A percentile compares a stretch with the other conserved stretches of the same genome.
Conservation (phyloP, 2,113 vertebrate species). For the Nymphicus hollandicus region DNA sequence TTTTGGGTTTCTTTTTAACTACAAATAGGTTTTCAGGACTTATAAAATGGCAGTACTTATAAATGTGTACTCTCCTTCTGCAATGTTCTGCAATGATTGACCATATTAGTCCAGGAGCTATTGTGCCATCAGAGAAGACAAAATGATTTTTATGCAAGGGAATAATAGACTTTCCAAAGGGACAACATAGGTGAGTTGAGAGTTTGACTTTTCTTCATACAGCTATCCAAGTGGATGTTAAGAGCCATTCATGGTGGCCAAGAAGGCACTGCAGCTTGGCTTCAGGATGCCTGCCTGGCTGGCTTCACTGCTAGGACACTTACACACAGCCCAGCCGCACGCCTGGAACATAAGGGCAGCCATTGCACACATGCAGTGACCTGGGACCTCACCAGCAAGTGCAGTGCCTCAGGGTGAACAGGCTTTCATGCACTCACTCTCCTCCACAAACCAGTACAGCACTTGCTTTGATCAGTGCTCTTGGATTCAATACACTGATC, state of each 20-base stretch:
- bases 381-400: not conserved
- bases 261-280: not conserved
- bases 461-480: not conserved
- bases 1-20: not conserved
- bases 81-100: not conserved
- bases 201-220: not conserved
- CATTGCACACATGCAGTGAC: not conserved
- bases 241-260: rapidly evolving
- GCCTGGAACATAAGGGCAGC: too few relatives aligned
- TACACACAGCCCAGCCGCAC: rapidly evolving
- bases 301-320: not conserved
- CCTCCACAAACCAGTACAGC: rapidly evolving
- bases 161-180: not conserved
- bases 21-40: not conserved
- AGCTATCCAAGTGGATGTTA: not conserved
- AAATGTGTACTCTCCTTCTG: not conserved
- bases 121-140: not conserved
- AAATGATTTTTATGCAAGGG: not conserved
- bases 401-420: not conserved
- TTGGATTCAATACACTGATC: not conserved
- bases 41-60: not conserved
- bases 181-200: not conserved
- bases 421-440: not conserved
- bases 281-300: not conserved
- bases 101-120: not conserved